Base-by-base conservation (phyloP, 2,797 vertebrate species). In the Artibeus jamaicensis region DNA sequence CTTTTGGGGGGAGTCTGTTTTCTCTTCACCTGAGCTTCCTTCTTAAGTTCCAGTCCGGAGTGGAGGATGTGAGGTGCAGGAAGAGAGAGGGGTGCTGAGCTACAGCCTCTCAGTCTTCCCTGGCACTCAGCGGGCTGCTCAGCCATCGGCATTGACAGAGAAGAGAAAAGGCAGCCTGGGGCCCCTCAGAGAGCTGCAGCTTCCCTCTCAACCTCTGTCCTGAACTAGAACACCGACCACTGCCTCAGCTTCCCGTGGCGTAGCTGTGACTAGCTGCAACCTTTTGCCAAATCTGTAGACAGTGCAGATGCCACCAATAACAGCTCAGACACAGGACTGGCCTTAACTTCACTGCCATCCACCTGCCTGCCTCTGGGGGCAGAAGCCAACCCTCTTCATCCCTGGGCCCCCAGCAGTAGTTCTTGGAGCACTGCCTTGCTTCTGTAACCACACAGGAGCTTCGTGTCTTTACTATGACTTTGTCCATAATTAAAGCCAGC, bases 351-450 rank as follows among this genome's bases (percentile, higher is more conserved):
- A 7, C 24, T 3, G 22, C n/a, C 6, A 6, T 9, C 4, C 3
- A 37, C 34, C 26, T 0, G 0, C 19, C 34, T 86, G 50, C 44
- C 5, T 89, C 71, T 8, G 6, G 2, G 1, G 39, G 32, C 6
- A 19, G 29, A 6, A 48, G 39, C n/a, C 44, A 24, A 19, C 24
- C 18, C 12, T 83, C 11, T 65, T 21, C 11, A 39, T 37, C 1
- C 0, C 9, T 18, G 22, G 9, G 73, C 26, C 26, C 79, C 34
- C 29, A 46, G 16, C 6, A 34, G 24, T 50, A 22, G 29, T 79
- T 86, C 68, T 86, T 50, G 5, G 37, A 37, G 19, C 15, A n/a
- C 6, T 5, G 44, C 29, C 53, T 42, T n/a, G 16, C 37, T 9
- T 62, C 26, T 26, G 22, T 55, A 39, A 39, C 34, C 76, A 34